Evolutionary conservation across 2,797 vertebrate genomes (phyloP).

Genomic region (Enteromius anoplus): DNA sequence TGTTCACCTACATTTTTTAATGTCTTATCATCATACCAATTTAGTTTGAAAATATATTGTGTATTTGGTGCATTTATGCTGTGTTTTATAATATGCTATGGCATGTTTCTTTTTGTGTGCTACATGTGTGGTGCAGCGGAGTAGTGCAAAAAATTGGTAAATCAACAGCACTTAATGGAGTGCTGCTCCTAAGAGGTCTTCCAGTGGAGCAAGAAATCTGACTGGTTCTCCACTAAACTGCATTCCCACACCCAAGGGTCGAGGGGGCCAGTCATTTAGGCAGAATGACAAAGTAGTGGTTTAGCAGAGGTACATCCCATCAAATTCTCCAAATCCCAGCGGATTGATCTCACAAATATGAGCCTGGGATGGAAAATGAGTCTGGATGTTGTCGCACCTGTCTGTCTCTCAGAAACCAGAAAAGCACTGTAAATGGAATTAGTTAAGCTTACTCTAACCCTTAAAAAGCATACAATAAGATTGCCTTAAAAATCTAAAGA

Average conservation of each 20-base stretch:
- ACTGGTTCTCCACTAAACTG: conserved; percentile 67
- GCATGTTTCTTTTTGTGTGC: conserved; percentile 56
- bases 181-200: conserved; percentile 57
- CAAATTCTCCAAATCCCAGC: conserved; percentile 51
- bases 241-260: conserved; percentile 65
- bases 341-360: conserved; percentile 50
- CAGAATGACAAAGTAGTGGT: conserved; percentile 61
- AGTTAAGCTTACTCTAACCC: background rate
- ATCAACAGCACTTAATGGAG: conserved; percentile 72
- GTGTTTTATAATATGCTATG: conserved; percentile 33
- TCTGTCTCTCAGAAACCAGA: background rate
- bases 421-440: background rate
- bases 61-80: conserved; percentile 12
- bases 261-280: conserved; percentile 57
- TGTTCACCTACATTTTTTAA: conserved; percentile 4
- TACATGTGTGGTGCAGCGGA: conserved; percentile 43
- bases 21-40: background rate
- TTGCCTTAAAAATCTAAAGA: background rate
- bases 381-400: background rate
- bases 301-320: conserved; percentile 52
- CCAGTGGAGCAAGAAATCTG: conserved; percentile 74
- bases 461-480: background rate
- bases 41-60: conserved; percentile 8
- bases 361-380: conserved; percentile 30
- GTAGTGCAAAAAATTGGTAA: conserved; percentile 58